phyloP scores from a whole-genome alignment of 1,140 invertebrate species.

The Meloidogyne exigua region DNA sequence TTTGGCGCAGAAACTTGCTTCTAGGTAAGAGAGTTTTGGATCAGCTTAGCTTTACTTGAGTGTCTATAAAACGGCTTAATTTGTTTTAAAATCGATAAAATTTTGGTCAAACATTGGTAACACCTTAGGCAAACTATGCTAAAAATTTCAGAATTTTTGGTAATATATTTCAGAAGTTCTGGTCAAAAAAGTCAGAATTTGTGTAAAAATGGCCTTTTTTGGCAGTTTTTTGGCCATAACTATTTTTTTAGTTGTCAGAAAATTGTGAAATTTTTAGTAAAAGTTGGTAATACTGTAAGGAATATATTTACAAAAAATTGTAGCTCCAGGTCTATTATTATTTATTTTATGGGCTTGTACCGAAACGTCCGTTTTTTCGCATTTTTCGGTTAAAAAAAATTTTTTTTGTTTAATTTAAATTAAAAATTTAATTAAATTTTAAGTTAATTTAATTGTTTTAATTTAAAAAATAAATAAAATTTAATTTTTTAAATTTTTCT shows the following conservation, averaged over 20 bases:
- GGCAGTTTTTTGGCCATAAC: background rate
- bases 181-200: too few relatives aligned
- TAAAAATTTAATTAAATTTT: too few relatives aligned
- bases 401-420: too few relatives aligned
- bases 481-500: too few relatives aligned
- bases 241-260: background rate
- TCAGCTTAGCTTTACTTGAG: background rate
- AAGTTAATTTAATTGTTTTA: too few relatives aligned
- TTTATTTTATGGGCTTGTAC: too few relatives aligned
- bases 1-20: constrained; percentile 22
- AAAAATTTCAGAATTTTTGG: background rate
- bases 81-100: background rate
- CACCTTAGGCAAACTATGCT: background rate
- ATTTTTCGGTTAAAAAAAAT: too few relatives aligned
- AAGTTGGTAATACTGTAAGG: background rate
- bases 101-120: background rate
- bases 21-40: background rate
- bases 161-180: background rate
- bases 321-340: too few relatives aligned
- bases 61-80: background rate
- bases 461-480: too few relatives aligned
- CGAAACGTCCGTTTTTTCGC: too few relatives aligned
- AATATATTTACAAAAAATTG: background rate
- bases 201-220: too few relatives aligned
- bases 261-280: background rate